Evolutionary conservation across 2,888 invertebrate genomes (phyloP), one percentile per base, ranked within the genome.

Genomic region (Ryuthela nishihirai): DNA sequence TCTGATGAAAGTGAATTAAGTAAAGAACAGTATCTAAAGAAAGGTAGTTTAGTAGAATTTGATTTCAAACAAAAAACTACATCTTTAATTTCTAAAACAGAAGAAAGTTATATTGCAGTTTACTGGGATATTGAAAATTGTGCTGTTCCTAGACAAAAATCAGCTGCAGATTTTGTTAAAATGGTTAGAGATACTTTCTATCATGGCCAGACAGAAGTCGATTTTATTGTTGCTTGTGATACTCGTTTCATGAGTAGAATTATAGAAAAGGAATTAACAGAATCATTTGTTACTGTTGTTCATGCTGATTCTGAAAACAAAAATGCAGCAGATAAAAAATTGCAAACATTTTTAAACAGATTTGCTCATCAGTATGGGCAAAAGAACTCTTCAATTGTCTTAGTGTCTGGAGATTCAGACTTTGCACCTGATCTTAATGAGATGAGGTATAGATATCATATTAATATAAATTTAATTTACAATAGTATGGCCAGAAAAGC

Each of bases 61-160:
- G n/a, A n/a, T n/a, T n/a, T n/a, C n/a, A n/a, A n/a, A n/a, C n/a
- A n/a, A n/a, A n/a, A n/a, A n/a, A n/a, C n/a, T n/a, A n/a, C n/a
- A n/a, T n/a, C n/a, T n/a, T n/a, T n/a, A n/a, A n/a, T n/a, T n/a
- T n/a, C n/a, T n/a, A n/a, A n/a, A n/a, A n/a, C n/a, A n/a, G n/a
- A n/a, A n/a, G 39, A 54, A 38, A 39, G 47, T 3, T 35, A 32
- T 21, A 83, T 91, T 69, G 89, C 89, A 43, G 87, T 91, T 66
- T 91, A 89, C 75, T 92, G 92, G 92, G 92, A 92, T 72, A 91
- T 92, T 70, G 90, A 92, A 77, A 92, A 91, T 74, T 89, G 89
- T 73, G 83, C 85, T 82, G 86, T 91, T 39, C 90, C 90, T 3
- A 83, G 83, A 71, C 84, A 84, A 43, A 84, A 85, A 73, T 88